Conservation (phyloP, 2,113 vertebrate species). For the Fulmarus glacialis region DNA sequence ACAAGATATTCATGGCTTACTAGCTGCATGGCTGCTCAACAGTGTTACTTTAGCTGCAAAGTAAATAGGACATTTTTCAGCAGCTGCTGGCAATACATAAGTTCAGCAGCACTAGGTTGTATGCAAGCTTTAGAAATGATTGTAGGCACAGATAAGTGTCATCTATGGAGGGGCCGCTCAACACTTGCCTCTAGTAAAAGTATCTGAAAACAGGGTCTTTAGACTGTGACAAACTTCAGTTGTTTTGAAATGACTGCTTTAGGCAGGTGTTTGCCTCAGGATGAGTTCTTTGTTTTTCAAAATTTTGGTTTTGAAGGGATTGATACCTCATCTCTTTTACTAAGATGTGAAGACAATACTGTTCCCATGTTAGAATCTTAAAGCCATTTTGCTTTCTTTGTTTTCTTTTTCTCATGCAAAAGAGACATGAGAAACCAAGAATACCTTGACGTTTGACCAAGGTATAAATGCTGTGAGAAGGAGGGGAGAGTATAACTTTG, state of each 20-base stretch:
- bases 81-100: neutral
- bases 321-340: neutral
- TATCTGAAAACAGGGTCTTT: neutral
- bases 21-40: neutral
- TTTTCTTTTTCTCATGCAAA: neutral
- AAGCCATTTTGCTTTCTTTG: neutral
- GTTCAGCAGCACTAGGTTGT: neutral
- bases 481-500: neutral
- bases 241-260: neutral
- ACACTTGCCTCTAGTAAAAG: neutral
- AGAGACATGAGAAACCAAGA: neutral
- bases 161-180: accelerated
- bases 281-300: neutral
- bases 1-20: neutral
- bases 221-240: neutral
- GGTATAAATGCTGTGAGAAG: neutral
- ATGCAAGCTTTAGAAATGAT: neutral
- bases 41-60: neutral
- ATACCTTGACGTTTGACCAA: neutral
- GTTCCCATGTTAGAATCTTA: neutral
- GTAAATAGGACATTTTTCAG: neutral
- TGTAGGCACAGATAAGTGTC: neutral
- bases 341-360: neutral
- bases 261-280: neutral
- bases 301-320: neutral